phyloP scores from a whole-genome alignment of 2,888 invertebrate genomes.

The Rhagium mordax region DNA sequence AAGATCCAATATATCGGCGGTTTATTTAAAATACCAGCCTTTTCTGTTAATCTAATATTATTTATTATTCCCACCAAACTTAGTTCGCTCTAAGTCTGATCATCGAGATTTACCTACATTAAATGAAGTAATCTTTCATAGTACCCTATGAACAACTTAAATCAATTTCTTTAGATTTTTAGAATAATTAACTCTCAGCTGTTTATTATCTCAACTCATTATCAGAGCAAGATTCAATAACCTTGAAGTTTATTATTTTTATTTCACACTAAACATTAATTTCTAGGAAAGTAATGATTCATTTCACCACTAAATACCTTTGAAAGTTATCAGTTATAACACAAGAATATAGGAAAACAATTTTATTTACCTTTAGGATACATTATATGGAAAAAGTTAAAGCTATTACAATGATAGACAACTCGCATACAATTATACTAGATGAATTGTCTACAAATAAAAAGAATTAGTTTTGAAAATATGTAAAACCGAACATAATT shows the following conservation, averaged over 20 bases:
- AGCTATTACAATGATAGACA: conserved; percentile 64
- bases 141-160: too few relatives aligned
- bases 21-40: too few relatives aligned
- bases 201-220: background rate
- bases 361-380: conserved; percentile 64
- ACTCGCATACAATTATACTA: conserved; percentile 59
- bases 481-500: conserved; percentile 42
- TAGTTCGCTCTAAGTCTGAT: too few relatives aligned
- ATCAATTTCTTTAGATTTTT: too few relatives aligned
- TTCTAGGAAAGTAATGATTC: background rate
- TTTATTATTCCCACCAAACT: too few relatives aligned
- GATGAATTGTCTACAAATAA: conserved; percentile 56
- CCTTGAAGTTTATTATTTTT: conserved; percentile 6
- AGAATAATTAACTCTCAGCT: background rate
- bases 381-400: conserved; percentile 65
- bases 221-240: background rate
- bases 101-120: too few relatives aligned
- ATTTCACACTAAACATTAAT: background rate
- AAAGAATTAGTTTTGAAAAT: conserved; percentile 32
- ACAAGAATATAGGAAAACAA: conserved; percentile 63
- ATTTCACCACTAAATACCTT: background rate
- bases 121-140: too few relatives aligned
- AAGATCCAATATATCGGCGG: too few relatives aligned
- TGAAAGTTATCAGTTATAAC: conserved; percentile 21
- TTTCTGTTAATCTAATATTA: too few relatives aligned